Evolutionary conservation across 2,888 invertebrate species (phyloP), one percentile per base, ranked within the genome.

Genomic region (Xestia xanthographa): DNA sequence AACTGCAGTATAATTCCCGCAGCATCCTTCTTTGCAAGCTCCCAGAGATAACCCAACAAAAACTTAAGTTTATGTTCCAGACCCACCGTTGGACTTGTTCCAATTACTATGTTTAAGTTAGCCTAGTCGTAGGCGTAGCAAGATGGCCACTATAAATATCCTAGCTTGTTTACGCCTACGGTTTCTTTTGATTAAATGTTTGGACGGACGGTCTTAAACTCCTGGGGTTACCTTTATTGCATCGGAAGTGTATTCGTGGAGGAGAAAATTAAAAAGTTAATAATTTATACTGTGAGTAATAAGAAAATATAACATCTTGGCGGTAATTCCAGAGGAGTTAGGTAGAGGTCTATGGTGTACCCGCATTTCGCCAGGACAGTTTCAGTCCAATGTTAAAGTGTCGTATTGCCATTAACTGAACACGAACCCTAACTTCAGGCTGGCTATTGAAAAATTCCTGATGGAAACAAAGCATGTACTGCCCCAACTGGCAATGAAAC

Each of bases 81-180:
- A 63, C 62, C 56, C 29, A 63, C 74, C 58, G 72, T 87, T 83
- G 86, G 86, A 70, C 72, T 53, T 22, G 22, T 71, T 86, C 87
- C 85, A 85, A 86, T 86, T 84, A 84, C 76, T 62, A 68, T 29
- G 38, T 67, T 78, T 63, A 68, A 75, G 66, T 72, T 71, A 66
- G 45, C 63, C 66, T 68, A 72, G 72, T 65, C 50, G 72, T 72
- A 65, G 34, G 56, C 76, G 78, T 76, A 84, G 67, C 79, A 71
- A 65, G 80, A 53, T 45, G 69, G 63, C 29, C 67, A 66, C 76
- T 79, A 79, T 77, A 86, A 83, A 86, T 83, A 83, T 43, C 66
- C 73, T 20, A 45, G 60, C 29, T 62, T 73, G 71, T 79, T 65
- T 74, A 75, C 80, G 68, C 66, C 71, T 43, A 73, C 80, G 22